Evolutionary conservation across 1,140 invertebrate genomes (phyloP), one percentile per base, ranked within the genome.

Genomic region (Chionoecetes opilio): DNA sequence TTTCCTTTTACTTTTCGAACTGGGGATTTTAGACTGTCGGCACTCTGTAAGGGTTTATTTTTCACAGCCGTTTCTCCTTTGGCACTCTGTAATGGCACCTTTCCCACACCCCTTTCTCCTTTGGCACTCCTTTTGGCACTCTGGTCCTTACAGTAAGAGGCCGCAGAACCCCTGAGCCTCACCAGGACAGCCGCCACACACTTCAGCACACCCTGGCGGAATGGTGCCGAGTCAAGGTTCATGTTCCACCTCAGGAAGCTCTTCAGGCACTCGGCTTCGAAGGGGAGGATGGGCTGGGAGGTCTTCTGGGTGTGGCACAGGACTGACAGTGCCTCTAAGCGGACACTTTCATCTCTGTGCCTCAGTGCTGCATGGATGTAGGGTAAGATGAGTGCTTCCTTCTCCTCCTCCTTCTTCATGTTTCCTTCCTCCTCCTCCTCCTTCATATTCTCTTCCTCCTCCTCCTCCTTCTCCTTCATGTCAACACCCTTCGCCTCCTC

Each of bases 211-310:
- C 63, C 53, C 35, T 95, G 91, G 46, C 94, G 38, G 32, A 95
- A 95, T n/a, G 94, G 94, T 5, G 91, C 85, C 26, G 94, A 95
- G 35, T 95, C 94, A 17, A 95, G 82, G 34, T 95, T 95, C 85
- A 93, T 82, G 31, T 95, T 95, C 84, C 34, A 93, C 5, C 82
- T 82, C 31, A 95, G 93, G 86, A 95, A 95, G 17, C 9, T 53
- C 34, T 89, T 88, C 31, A 95, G 46, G 29, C 34, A 87, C 31
- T 53, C 29, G 21, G 91, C 34, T 90, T 95, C 94, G 29, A 35
- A 31, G 32, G 32, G 87, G 0, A 63, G 41, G 9, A 95, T 35
- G 32, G 94, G 94, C 34, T 95, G 91, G 26, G 94, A 93, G 35
- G 91, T 75, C 92, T 95, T 95, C 37, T 82, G 91, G 2, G 94